These are phyloP conservation scores for Napeogenes inachia DNA, from an alignment of 2,888 invertebrate genomes.

Conservation along the genomic window DNA sequence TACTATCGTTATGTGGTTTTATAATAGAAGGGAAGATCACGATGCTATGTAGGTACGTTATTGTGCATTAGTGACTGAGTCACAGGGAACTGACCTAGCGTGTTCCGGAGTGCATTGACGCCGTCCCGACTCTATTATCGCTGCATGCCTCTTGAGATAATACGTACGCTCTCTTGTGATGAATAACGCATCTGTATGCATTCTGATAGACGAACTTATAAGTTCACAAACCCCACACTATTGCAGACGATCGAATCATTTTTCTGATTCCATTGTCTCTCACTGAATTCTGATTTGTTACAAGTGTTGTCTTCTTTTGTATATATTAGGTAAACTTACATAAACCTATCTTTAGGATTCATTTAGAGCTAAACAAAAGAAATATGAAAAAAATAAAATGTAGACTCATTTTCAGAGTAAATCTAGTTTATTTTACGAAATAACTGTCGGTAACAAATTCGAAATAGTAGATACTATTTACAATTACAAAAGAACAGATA, in stretches of 20 bases:
- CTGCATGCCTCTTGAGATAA: slow-evolving; percentile 72
- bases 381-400: too few relatives aligned
- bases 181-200: slow-evolving; percentile 62
- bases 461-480: too few relatives aligned
- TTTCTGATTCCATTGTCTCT: too few relatives aligned
- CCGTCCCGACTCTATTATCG: slow-evolving; percentile 56
- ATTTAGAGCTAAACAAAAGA: background rate
- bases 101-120: slow-evolving; percentile 75
- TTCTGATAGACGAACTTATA: slow-evolving; percentile 41
- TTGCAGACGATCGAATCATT: slow-evolving; percentile 28
- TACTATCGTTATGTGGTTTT: slow-evolving; percentile 19
- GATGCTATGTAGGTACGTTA: slow-evolving; percentile 62
- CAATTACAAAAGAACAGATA: too few relatives aligned
- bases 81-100: slow-evolving; percentile 77
- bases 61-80: slow-evolving; percentile 69
- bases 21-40: slow-evolving; percentile 53
- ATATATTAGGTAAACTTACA: too few relatives aligned
- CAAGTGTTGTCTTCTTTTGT: too few relatives aligned
- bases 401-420: background rate
- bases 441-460: too few relatives aligned
- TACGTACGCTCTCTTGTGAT: slow-evolving; percentile 62
- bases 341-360: slow-evolving; percentile 15
- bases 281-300: too few relatives aligned
- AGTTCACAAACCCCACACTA: slow-evolving; percentile 52
- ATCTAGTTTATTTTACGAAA: background rate